These are phyloP conservation scores for Hormiphora californensis DNA, from an alignment of 37 sponge, comb jelly and placozoan genomes.

Conservation along the genomic window DNA sequence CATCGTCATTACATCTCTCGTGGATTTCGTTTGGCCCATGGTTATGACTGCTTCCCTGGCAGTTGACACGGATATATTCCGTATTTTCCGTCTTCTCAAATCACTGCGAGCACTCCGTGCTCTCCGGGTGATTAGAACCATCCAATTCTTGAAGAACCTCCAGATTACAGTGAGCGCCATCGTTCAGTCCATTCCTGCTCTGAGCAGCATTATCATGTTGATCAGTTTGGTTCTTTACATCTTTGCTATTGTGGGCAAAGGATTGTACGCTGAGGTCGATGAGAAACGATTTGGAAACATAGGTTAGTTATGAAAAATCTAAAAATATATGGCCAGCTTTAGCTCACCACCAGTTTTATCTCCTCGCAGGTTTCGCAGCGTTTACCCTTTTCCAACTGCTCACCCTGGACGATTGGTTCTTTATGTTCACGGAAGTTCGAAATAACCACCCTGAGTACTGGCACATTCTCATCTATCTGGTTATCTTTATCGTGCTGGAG, in stretches of 20 bases:
- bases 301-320: conserved; percentile 2
- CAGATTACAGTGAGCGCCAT: conserved; percentile 77
- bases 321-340: not conserved
- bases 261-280: conserved; percentile 70
- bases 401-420: conserved; percentile 89
- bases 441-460: conserved; percentile 59
- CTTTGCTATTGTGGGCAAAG: conserved; percentile 84
- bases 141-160: conserved; percentile 74
- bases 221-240: conserved; percentile 76
- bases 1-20: conserved; percentile 58
- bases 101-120: conserved; percentile 69
- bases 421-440: conserved; percentile 63
- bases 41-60: conserved; percentile 57
- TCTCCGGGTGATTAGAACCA: conserved; percentile 66
- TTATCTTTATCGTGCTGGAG: conserved; percentile 77
- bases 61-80: conserved; percentile 59
- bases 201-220: conserved; percentile 70
- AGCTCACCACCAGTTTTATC: not conserved
- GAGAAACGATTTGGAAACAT: conserved; percentile 76
- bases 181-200: conserved; percentile 70
- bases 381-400: conserved; percentile 82
- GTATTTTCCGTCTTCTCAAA: conserved; percentile 61
- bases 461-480: conserved; percentile 72
- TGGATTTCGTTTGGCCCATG: conserved; percentile 66
- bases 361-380: conserved; percentile 53